Evolutionary conservation across 2,113 vertebrate species (phyloP).

Genomic region (Acanthochromis polyacanthus): DNA sequence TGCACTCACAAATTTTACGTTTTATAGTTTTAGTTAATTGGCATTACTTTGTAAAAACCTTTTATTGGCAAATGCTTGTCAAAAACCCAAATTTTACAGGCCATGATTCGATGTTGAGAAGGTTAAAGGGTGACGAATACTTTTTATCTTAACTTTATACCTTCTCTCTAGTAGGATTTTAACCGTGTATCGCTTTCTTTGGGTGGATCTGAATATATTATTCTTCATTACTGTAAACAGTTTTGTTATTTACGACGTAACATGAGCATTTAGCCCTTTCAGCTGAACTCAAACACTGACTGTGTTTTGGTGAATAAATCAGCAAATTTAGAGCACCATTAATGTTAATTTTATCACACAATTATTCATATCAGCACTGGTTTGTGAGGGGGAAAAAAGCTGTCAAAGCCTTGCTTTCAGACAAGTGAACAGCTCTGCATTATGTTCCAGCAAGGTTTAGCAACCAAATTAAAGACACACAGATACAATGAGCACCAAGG

Average conservation of each 20-base stretch:
- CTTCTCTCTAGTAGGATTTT: no score
- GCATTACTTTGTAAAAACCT: no score
- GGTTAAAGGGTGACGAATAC: no score
- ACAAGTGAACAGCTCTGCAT: slow-evolving; percentile 46
- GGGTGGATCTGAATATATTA: no score
- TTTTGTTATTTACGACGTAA: background rate
- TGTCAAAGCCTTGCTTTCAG: slow-evolving; percentile 34
- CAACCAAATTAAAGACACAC: slow-evolving; percentile 54
- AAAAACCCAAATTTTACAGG: no score
- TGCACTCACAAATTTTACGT: no score
- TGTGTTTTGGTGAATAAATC: background rate
- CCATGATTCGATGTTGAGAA: no score
- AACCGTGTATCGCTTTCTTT: no score
- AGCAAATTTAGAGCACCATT: background rate
- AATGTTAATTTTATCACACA: slow-evolving; percentile 8
- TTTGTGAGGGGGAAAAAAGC: background rate
- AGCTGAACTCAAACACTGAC: background rate
- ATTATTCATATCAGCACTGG: slow-evolving; percentile 7
- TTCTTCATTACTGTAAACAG: no score
- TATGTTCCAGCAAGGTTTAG: slow-evolving; percentile 45
- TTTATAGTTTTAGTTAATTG: no score
- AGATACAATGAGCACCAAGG: slow-evolving; percentile 57
- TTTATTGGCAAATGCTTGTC: no score
- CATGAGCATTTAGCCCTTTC: background rate
- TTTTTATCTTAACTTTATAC: no score